A percentile compares a stretch with the other conserved stretches of the same genome.
phyloP scores from a whole-genome alignment of 53 echinoderm and acorn worm species.

The Henricia sp. region DNA sequence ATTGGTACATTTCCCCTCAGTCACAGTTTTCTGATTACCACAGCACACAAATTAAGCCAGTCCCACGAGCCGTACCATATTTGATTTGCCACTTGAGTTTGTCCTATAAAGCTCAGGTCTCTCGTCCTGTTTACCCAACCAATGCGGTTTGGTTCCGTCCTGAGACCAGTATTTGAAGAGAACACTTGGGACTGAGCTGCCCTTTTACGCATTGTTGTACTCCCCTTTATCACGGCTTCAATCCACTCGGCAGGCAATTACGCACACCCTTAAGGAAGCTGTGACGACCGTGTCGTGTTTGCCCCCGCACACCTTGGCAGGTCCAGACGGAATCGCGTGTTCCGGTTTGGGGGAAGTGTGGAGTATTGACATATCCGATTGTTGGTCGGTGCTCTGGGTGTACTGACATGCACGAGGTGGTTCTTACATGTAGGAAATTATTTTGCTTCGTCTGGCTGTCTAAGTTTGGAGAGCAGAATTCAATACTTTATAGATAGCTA shows the following conservation, averaged over 20 bases:
- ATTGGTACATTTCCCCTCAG: constrained; percentile 15
- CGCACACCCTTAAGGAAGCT: constrained; percentile 17
- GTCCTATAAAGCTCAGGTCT: not conserved
- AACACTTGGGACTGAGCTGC: constrained; percentile 1
- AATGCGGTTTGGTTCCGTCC: no score
- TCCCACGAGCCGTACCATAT: constrained; percentile 2
- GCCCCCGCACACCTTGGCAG: constrained; percentile 17
- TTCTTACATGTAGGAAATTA: no score
- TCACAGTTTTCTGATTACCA: constrained; percentile 12
- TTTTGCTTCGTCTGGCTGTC: no score
- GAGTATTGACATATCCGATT: constrained; percentile 48
- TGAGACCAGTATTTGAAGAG: not conserved
- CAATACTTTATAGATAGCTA: no score
- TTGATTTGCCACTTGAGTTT: constrained; percentile 55
- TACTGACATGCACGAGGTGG: no score
- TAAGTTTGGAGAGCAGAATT: no score
- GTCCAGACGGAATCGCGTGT: constrained; percentile 19
- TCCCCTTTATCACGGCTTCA: not conserved
- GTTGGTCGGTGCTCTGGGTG: no score
- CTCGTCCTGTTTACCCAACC: not conserved
- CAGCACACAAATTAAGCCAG: constrained; percentile 40
- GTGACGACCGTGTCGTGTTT: constrained; percentile 23
- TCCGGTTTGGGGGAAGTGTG: not conserved
- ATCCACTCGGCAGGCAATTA: constrained; percentile 41
- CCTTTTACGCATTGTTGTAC: not conserved